Base-by-base conservation (phyloP, 2,797 vertebrate genomes). In the Ciconia nigra region DNA sequence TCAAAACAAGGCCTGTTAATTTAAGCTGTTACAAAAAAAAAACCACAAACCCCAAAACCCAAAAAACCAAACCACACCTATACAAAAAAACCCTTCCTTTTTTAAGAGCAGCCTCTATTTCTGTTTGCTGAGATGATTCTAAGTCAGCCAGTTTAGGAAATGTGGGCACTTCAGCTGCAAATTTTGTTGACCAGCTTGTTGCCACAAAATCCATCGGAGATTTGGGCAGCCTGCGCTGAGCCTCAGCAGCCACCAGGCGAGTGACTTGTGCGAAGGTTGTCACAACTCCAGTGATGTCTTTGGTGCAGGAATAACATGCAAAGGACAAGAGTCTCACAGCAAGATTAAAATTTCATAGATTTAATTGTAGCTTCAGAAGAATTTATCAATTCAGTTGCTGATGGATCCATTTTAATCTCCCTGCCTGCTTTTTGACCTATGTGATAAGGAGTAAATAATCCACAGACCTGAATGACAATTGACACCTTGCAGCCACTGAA, bases 1-100 rank as follows among this genome's bases (percentile, higher is more conserved):
- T 54, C 22, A 46, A 84, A 87, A 62, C 6, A 55, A 55, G 2
- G 3, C 7, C 52, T 71, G 8, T 13, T 87, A 29, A 58, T 58
- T 67, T 73, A 67, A 71, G 7, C 35, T 58, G 22, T 17, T 31
- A 62, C 2, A 8, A 61, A 82, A 22, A 44, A 41, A 67, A 25
- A 51, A 24, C 9, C 0, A 9, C 2, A 52, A 37, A 19, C 5
- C 8, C 4, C 9, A 9, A 57, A 11, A 7, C 8, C 7, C 9
- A 1, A 18, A 69, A 54, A 47, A 3, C 0, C 7, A 33, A 55
- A 54, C 10, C 13, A 29, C 19, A n/a, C 7, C 18, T 11, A 66
- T 9, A 41, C 9, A 62, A 46, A 58, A 62, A 31, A 7, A 1
- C 0, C 7, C 3, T 35, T 37, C 7, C 7, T 8, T 65, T 81